Evolutionary conservation across 2,888 invertebrate genomes (phyloP), one percentile per base, ranked within the genome.

Genomic region (Tipula unca): DNA sequence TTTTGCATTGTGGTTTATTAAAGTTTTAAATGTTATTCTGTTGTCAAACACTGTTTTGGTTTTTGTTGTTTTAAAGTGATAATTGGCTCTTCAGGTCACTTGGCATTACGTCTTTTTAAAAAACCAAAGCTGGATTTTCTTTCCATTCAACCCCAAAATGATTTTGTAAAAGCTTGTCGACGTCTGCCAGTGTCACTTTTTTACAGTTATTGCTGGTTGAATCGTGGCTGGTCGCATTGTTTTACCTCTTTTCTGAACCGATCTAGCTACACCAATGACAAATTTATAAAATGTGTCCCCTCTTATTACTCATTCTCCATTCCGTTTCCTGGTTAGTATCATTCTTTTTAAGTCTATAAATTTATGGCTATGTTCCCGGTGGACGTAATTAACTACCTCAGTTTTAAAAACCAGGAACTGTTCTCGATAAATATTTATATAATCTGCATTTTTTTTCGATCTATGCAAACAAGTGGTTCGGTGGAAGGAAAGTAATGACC

Each of bases 401-500:
- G 39, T 39, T 13, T 39, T 39, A 39, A 39, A 39, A 39, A 6
- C 39, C 3, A 39, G n/a, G n/a, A 39, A 39, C 39, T 39, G 39
- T 39, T 5, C 39, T 10, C 39, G 39, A 39, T 39, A 10, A 39
- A 39, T 39, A 10, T 39, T 39, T 39, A 39, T 39, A 39, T 39
- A 39, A 39, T 39, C 39, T 5, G 39, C 39, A 39, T 39, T 39
- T 10, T 39, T 42, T 85, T 85, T 85, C 85, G 14, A 85, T 20
- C 29, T 17, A 10, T 17, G 25, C 48, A 85, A 85, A 85, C 13
- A 85, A 42, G 48, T 25, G 85, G 42, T 85, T 48, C 17, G 85
- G 42, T 29, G 85, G 42, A 39, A 85, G 42, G 48, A 48, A 85
- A 20, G 85, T n/a, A 85, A 20, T 85, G 85, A 17, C 85, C 48